Evolutionary conservation across 1,140 invertebrate species (phyloP).

Genomic region (Ostrea edulis): DNA sequence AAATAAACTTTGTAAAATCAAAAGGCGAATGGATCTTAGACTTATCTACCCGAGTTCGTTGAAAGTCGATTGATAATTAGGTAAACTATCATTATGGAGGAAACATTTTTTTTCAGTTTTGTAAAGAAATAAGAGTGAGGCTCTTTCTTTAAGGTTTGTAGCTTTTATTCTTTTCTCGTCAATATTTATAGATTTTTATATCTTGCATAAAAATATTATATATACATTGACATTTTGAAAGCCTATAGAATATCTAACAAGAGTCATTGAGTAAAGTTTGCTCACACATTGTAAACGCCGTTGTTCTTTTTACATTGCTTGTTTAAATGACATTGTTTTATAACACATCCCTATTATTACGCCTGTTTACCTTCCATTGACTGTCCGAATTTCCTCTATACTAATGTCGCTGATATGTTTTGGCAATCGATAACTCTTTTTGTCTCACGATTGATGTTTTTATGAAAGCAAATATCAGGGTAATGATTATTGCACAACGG

Average conservation of each 20-base stretch:
- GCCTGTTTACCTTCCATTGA: not conserved
- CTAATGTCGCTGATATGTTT: not conserved
- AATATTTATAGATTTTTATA: no score
- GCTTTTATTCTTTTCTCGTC: no score
- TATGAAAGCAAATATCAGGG: constrained; percentile 1
- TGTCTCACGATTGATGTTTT: constrained; percentile 21
- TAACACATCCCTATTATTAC: not conserved
- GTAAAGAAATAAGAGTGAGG: no score
- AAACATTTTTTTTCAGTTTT: no score
- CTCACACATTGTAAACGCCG: not conserved
- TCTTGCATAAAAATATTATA: no score
- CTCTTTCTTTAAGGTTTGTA: no score
- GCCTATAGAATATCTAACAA: not conserved
- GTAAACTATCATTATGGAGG: no score
- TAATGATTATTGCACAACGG: constrained; percentile 34
- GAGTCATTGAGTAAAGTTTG: constrained; percentile 1
- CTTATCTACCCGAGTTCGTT: no score
- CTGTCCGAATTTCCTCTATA: constrained; percentile 20
- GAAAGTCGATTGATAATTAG: no score
- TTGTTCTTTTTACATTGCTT: not conserved
- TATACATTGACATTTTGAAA: not conserved
- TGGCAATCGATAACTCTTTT: not conserved
- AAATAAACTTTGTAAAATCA: no score
- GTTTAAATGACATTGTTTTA: not conserved
- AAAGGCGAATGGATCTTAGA: no score